These are phyloP conservation scores for Lepidocolaptes lacrymiger DNA, from an alignment of 2,797 vertebrate genomes.

Conservation along the genomic window DNA sequence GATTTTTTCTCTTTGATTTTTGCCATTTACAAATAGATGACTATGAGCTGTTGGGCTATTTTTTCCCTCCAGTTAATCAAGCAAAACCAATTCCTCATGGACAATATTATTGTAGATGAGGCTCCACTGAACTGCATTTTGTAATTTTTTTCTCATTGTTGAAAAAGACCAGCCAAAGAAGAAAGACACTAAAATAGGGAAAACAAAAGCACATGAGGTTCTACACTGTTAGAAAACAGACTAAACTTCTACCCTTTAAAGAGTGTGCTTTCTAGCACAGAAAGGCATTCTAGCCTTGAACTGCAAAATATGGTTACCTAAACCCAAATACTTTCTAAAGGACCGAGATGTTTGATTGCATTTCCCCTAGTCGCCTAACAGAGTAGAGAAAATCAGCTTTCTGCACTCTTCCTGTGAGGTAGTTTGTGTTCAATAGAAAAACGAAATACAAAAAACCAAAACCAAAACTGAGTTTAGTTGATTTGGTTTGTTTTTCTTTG, in stretches of 20 bases:
- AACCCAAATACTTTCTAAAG: not conserved
- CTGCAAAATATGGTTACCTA: not conserved
- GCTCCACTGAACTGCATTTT: not conserved
- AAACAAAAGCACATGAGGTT: not conserved
- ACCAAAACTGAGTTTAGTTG: not conserved
- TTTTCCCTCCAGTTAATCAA: not conserved
- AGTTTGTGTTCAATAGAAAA: not conserved
- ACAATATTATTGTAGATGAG: not conserved
- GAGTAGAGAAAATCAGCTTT: not conserved
- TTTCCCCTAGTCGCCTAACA: not conserved
- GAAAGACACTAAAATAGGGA: not conserved
- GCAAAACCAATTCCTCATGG: not conserved
- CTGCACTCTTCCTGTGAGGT: not conserved
- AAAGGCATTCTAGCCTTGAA: not conserved
- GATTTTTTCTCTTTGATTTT: not conserved
- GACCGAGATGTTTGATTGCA: not conserved
- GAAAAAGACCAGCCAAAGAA: not conserved
- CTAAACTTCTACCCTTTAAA: not conserved
- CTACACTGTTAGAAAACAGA: not conserved
- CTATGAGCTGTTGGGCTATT: not conserved
- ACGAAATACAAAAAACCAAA: not conserved
- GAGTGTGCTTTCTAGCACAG: fast-evolving
- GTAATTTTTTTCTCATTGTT: not conserved
- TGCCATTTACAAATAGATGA: not conserved
- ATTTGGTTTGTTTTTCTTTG: not conserved